phyloP scores from a whole-genome alignment of 1,140 invertebrate species.

The Drosophila orena region DNA sequence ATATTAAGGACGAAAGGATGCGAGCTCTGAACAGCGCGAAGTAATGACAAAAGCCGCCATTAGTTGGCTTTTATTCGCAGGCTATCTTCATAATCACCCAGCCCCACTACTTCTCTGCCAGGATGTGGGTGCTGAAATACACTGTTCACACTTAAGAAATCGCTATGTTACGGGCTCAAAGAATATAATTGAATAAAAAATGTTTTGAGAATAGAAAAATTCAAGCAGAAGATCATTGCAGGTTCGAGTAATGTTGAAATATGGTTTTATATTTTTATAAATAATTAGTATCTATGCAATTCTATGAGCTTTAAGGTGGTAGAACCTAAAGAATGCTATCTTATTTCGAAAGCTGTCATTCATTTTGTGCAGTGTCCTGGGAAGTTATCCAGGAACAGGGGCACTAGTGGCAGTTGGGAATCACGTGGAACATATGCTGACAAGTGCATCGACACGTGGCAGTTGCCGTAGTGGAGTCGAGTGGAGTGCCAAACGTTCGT shows the following conservation, averaged over 20 bases:
- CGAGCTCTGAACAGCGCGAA: constrained; percentile 5
- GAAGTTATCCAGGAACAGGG: constrained; percentile 17
- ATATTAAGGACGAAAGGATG: constrained; percentile 13
- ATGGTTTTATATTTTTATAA: too few species aligned
- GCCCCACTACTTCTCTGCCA: constrained; percentile 19
- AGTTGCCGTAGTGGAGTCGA: constrained; percentile 18
- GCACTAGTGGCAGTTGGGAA: constrained; percentile 60
- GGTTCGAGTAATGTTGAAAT: too few species aligned
- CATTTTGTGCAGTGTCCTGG: background rate
- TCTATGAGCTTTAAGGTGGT: too few species aligned
- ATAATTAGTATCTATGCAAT: too few species aligned
- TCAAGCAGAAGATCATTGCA: too few species aligned
- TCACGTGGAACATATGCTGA: constrained; percentile 73
- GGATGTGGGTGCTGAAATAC: background rate
- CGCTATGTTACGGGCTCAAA: background rate
- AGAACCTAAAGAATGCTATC: background rate
- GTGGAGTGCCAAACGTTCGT: constrained; percentile 64
- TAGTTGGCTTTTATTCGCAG: constrained; percentile 64
- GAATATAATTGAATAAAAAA: too few species aligned
- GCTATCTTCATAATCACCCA: constrained; percentile 61
- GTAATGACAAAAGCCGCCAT: constrained; percentile 54
- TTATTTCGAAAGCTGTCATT: background rate
- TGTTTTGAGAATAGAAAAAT: too few species aligned
- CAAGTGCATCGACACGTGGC: constrained; percentile 63
- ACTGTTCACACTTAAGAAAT: background rate